These are phyloP conservation scores for Drosophila funebris DNA, from an alignment of 1,140 invertebrate genomes.

Conservation along the genomic window DNA sequence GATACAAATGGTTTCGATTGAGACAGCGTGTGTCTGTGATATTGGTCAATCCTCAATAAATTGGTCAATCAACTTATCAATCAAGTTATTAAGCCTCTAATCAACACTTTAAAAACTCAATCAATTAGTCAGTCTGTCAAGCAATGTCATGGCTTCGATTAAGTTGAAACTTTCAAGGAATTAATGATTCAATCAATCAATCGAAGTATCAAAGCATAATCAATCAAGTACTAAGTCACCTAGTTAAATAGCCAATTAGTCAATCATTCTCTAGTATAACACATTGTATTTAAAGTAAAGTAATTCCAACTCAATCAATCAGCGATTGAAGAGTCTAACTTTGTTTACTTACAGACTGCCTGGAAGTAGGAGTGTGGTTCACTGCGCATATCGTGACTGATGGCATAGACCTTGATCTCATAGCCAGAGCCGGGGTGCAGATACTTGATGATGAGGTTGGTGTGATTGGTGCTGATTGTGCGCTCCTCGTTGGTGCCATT, in stretches of 20 bases:
- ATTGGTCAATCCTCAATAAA: not conserved
- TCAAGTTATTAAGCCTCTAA: no score
- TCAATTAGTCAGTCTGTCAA: no score
- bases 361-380: constrained; percentile 95
- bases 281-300: no score
- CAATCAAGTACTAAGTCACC: not conserved
- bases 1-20: no score
- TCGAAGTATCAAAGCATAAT: no score
- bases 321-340: not conserved
- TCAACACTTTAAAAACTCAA: no score
- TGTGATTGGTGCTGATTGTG: constrained; percentile 88
- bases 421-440: constrained; percentile 94
- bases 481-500: constrained; percentile 90
- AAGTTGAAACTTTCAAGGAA: no score
- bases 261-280: not conserved
- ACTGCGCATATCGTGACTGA: constrained; percentile 92
- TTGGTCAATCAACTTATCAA: not conserved
- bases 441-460: constrained; percentile 89
- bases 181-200: no score
- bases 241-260: not conserved
- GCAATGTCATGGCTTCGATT: no score
- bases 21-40: no score
- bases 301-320: not conserved
- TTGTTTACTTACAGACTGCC: constrained; percentile 90
- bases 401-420: constrained; percentile 94